Base-by-base conservation (phyloP, 2,797 vertebrate genomes). In the Chelmon rostratus region DNA sequence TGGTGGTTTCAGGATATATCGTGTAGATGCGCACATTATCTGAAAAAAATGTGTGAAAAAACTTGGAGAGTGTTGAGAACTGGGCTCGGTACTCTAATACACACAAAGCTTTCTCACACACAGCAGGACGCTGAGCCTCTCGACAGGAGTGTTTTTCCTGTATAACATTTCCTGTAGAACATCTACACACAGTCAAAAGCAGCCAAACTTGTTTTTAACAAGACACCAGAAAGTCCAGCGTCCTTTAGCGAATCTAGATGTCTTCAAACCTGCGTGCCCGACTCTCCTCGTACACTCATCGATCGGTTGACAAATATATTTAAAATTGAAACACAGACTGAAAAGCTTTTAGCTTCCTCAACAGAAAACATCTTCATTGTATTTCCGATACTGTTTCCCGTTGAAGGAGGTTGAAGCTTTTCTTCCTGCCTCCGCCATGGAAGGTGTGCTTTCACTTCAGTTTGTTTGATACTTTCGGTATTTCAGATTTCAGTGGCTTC, bases 71-170 rank as follows among this genome's bases (percentile, higher is more conserved):
- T 35, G 21, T 44, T 31, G 3, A 62, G 40, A 78, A 35, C 47
- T 50, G 66, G 33, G 21, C 33, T 52, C 47, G 28, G 15, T 4
- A 25, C 63, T 46, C 7, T 37, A 31, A 68, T 23, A 28, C 21
- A 61, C 44, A 53, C 44, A 57, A 25, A 75, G 69, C 50, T 82
- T 80, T 54, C 68, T 76, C 59, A 68, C 58, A 76, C 71, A 50
- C 68, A 74, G 58, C 61, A 57, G 70, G 58, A n/a, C 1, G 47
- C 58, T 3, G 50, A 77, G 66, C 44, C 40, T 47, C 35, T 47
- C 37, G 5, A 44, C 79, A 46, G 28, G 46, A 53, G 23, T 33
- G 28, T 75, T 50, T 40, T 44, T 53, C 42, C 37, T 33, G 47
- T 21, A 37, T 6, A 33, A 53, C 66, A 49, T 65, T n/a, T 50